Base-by-base conservation (phyloP, 1,140 invertebrate genomes). In the Ceratosolen fusciceps region DNA sequence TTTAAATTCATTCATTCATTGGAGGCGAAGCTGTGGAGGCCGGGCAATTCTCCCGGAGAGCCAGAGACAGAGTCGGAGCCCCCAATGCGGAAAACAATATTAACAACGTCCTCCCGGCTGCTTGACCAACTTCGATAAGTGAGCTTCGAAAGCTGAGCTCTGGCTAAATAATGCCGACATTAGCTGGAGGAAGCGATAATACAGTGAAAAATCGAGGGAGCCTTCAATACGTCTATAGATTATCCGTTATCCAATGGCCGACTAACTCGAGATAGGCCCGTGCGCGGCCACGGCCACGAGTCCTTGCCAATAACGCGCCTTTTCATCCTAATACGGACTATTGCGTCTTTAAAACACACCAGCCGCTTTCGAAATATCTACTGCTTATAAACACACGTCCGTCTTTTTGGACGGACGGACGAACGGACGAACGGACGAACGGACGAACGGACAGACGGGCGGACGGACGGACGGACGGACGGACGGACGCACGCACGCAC, bases 171-270 rank as follows among this genome's bases (percentile, higher is more conserved):
- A 21, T 52, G 49, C 49, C 21, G 49, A 52, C 49, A 21, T 19
- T 43, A 43, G n/a, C n/a, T n/a, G n/a, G n/a, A n/a, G 39, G 39
- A 43, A 43, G 12, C 9, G 26, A 60, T 29, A 60, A 16, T 12
- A 9, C 19, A 31, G 12, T 1, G 19, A 54, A 54, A 56, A 34
- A 8, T 12, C n/a, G 2, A 56, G 37, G 34, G n/a, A 54, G 31
- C 26, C 19, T n/a, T 5, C n/a, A 54, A 29, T 7, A 3, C 0
- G n/a, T 9, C 60, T 2, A 21, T 37, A 39, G 39, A 29, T 29
- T n/a, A 68, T 76, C 62, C 19, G 26, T 76, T 76, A 76, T 76
- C 62, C 68, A 68, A 68, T 68, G 62, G 49, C 1, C 60, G 62
- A 76, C 54, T 67, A 67, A 24, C 31, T 14, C 1, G 7, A 14